phyloP scores from a whole-genome alignment of 2,797 vertebrate species.

The Podarcis lilfordi region DNA sequence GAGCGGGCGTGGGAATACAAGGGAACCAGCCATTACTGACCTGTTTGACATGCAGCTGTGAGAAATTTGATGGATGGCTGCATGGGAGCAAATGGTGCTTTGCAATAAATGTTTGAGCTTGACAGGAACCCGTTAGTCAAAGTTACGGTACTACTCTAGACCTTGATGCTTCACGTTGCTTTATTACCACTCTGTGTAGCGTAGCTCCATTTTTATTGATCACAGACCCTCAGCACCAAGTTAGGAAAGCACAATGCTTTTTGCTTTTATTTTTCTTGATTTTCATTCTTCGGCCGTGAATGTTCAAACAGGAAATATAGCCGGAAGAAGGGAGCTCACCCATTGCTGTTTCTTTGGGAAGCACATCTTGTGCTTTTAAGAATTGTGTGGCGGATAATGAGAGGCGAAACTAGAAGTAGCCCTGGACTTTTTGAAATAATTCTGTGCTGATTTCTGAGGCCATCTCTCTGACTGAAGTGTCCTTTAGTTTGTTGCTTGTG shows the following conservation, averaged over 20 bases:
- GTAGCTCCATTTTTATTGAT: neutral
- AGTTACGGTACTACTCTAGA: neutral
- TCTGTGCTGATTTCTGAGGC: constrained; percentile 42
- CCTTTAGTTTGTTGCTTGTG: constrained; percentile 26
- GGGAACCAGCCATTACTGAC: neutral
- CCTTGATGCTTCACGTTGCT: neutral
- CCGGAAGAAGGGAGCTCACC: neutral
- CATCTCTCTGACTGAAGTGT: constrained; percentile 37
- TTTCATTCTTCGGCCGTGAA: neutral
- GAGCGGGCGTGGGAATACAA: neutral
- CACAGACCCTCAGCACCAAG: neutral
- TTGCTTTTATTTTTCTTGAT: neutral
- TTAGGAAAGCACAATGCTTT: neutral
- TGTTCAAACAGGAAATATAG: neutral
- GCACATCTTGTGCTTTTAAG: constrained; percentile 38
- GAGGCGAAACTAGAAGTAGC: constrained; percentile 50
- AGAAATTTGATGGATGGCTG: neutral
- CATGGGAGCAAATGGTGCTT: neutral
- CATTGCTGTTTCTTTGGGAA: constrained; percentile 6
- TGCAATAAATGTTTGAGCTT: neutral
- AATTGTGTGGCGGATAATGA: constrained; percentile 32
- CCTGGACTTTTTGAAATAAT: constrained; percentile 48
- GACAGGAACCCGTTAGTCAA: neutral
- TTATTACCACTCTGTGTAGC: neutral
- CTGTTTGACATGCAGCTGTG: neutral